These are phyloP conservation scores for Minunthozetes semirufus DNA, from an alignment of 2,888 invertebrate species.

Conservation along the genomic window DNA sequence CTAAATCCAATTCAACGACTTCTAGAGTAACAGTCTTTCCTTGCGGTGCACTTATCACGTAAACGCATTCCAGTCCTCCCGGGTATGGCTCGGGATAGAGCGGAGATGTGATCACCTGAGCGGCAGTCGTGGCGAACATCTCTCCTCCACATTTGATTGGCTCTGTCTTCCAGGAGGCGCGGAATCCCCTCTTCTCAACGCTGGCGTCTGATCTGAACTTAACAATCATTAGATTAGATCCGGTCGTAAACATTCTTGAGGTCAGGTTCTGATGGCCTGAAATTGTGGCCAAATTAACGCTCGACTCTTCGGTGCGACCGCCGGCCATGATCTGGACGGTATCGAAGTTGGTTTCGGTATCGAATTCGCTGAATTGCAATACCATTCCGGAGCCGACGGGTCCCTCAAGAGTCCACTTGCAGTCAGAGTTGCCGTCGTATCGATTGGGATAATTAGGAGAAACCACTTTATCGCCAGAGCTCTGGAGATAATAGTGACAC, in stretches of 20 bases:
- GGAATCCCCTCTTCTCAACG: slow-evolving; percentile 84
- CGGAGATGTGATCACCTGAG: slow-evolving; percentile 80
- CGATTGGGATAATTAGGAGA: slow-evolving; percentile 91
- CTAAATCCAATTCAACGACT: slow-evolving; percentile 50
- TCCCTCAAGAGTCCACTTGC: slow-evolving; percentile 95
- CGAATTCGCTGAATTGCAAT: slow-evolving; percentile 88
- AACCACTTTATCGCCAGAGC: slow-evolving; percentile 87
- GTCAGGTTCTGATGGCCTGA: slow-evolving; percentile 77
- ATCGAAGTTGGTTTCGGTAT: slow-evolving; percentile 93
- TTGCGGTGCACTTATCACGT: slow-evolving; percentile 79
- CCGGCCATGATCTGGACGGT: slow-evolving; percentile 93
- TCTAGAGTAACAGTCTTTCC: slow-evolving; percentile 88
- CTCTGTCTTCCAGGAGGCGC: slow-evolving; percentile 47
- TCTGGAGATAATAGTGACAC: slow-evolving; percentile 85
- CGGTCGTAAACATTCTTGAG: slow-evolving; percentile 78
- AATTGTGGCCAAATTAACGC: slow-evolving; percentile 79
- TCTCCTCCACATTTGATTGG: slow-evolving; percentile 85
- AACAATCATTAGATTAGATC: slow-evolving; percentile 95
- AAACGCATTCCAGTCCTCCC: slow-evolving; percentile 90
- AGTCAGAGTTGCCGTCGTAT: slow-evolving; percentile 81
- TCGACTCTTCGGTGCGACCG: slow-evolving; percentile 86
- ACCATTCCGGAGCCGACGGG: slow-evolving; percentile 91
- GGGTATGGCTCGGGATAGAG: slow-evolving; percentile 89
- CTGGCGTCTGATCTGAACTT: slow-evolving; percentile 92
- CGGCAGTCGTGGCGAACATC: slow-evolving; percentile 58